Percentiles rank a stretch among this genome's conserved stretches.
These are phyloP conservation scores for Chamaetylas fuelleborni DNA, from an alignment of 2,113 vertebrate genomes.

Conservation along the genomic window DNA sequence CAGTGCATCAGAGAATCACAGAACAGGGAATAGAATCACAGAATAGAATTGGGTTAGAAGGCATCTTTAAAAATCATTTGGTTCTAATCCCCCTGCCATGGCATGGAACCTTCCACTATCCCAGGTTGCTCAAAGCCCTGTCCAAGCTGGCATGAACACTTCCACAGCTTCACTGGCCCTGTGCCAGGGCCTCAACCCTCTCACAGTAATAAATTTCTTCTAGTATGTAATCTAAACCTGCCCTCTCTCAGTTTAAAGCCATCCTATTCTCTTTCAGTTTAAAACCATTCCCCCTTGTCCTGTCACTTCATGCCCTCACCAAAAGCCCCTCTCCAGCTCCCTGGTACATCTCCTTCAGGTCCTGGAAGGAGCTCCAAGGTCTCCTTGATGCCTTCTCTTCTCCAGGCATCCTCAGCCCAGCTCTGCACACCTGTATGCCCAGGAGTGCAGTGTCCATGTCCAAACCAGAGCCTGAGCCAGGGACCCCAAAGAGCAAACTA, in stretches of 20 bases:
- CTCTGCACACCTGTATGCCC: neutral
- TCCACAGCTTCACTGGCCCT: neutral
- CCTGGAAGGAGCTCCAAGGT: neutral
- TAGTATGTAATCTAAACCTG: neutral
- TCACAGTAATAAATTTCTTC: neutral
- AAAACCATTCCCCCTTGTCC: neutral
- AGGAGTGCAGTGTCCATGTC: fast-evolving
- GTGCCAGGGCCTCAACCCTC: neutral
- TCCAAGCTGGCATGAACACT: neutral
- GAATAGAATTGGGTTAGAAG: neutral
- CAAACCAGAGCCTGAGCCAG: neutral
- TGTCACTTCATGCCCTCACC: neutral
- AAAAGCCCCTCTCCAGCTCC: neutral
- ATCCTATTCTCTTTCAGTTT: neutral
- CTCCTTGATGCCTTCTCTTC: neutral
- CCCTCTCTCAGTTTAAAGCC: neutral
- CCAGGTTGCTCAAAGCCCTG: neutral
- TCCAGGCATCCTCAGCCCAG: neutral
- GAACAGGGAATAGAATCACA: neutral
- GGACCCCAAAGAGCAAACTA: neutral
- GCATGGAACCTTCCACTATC: neutral
- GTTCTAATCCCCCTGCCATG: neutral
- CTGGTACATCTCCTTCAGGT: neutral
- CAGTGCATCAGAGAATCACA: neutral
- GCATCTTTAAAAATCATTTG: neutral